Base-by-base conservation (phyloP, 2,113 vertebrate species). In the Thunnus thynnus region DNA sequence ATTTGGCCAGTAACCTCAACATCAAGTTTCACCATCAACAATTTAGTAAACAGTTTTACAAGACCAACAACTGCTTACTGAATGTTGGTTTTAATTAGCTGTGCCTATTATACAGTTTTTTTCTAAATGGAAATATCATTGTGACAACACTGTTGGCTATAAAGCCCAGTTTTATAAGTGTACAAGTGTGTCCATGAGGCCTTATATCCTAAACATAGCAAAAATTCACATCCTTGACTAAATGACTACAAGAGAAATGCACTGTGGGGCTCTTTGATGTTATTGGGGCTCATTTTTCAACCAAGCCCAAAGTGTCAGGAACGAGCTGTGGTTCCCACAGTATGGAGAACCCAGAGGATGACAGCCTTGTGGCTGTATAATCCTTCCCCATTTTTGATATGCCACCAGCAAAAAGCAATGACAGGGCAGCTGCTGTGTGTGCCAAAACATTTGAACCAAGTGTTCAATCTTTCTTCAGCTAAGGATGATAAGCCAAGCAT, bases 401-500 rank as follows among this genome's bases (percentile, higher is more conserved):
- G 22, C 32, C 14, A 70, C 27, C 50, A 47, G 17, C 13, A 48
- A 60, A 68, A 20, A 1, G 14, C 58, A 50, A 30, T 52, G 44
- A 71, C 64, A 0, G 51, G 56, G 56, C 44, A 62, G 52, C 71
- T 16, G 48, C 54, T 56, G 20, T 66, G 20, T 16, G 51, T 66
- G 51, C 20, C 36, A 65, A 55, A 77, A 57, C 9, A 64, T 22
- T 69, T 17, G 30, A 30, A 25, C 44, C 14, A 27, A 18, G 67
- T 48, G 13, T 57, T 82, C 36, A 41, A 18, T 56, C 44, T 71
- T 51, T 69, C 54, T 25, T 46, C 30, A 46, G 64, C 63, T 2
- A 9, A 41, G 6, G 36, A 41, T 41, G 36, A 41, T 41, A 70
- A 41, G 16, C 18, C 5, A 50, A n/a, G 30, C 54, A 63, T 6